Evolutionary conservation across 1,140 invertebrate species (phyloP).

Genomic region (Ooceraea biroi): DNA sequence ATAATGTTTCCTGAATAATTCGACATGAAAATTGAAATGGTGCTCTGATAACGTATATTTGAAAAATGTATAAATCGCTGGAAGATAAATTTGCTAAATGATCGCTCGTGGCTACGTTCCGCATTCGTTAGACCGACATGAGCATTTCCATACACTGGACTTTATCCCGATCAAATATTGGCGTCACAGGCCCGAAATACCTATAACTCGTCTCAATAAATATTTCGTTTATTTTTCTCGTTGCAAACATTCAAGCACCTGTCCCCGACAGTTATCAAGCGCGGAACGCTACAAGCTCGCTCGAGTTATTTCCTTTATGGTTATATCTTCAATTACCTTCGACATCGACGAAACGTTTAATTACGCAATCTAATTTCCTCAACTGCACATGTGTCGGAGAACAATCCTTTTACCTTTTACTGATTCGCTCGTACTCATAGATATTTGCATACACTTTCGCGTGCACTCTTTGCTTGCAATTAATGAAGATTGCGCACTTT

Average conservation of each 20-base stretch:
- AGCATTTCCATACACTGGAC: neutral
- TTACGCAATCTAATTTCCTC: neutral
- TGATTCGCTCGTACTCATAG: neutral
- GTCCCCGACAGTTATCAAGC: conserved; percentile 11
- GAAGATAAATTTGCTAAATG: neutral
- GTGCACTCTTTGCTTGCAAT: neutral
- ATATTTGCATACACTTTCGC: neutral
- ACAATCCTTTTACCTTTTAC: neutral
- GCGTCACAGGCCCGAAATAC: neutral
- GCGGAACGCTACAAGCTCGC: neutral
- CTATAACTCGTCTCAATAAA: conserved; percentile 30
- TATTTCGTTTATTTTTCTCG: conserved; percentile 32
- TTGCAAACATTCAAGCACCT: conserved; percentile 25
- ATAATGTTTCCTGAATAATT: neutral
- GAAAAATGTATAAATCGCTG: neutral
- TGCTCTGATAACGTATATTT: neutral
- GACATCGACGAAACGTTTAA: neutral
- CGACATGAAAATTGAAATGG: neutral
- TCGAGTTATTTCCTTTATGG: conserved; percentile 14
- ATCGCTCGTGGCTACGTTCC: neutral
- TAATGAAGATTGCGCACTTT: too few species aligned
- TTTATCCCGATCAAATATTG: conserved; percentile 40
- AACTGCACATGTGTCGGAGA: neutral
- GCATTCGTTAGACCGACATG: neutral
- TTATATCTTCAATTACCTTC: neutral